phyloP scores from a whole-genome alignment of 2,113 vertebrate species.

The Callochromis pleurospilus region DNA sequence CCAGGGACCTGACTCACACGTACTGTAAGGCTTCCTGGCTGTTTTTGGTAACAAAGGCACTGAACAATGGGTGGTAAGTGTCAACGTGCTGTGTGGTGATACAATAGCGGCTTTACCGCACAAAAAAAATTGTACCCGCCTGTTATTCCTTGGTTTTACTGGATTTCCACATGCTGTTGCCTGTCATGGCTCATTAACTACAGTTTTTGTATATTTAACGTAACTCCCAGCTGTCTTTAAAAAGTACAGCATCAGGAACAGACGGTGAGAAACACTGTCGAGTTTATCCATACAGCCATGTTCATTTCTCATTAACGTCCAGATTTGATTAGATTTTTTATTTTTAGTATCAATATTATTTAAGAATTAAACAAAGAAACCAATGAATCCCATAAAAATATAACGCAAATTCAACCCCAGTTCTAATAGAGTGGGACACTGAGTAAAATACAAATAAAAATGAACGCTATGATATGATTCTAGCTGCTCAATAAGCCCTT shows the following conservation, averaged over 20 bases:
- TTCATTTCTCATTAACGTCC: not conserved
- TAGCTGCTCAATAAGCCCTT: not conserved
- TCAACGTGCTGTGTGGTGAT: not conserved
- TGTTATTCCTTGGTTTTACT: not conserved
- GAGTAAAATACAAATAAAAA: not conserved
- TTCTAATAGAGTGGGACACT: not conserved
- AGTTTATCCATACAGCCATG: not conserved
- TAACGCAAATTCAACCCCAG: not conserved
- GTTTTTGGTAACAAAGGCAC: constrained; percentile 19
- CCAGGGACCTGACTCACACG: constrained; percentile 57
- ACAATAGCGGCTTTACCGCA: constrained; percentile 24
- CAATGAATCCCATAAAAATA: not conserved
- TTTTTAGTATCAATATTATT: not conserved
- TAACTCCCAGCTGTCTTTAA: not conserved
- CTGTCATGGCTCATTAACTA: not conserved
- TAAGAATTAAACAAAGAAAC: not conserved
- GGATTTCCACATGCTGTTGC: not conserved
- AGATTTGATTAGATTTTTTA: not conserved
- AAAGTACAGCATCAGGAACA: not conserved
- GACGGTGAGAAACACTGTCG: not conserved
- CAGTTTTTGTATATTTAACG: not conserved
- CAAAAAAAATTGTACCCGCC: not conserved
- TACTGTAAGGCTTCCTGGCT: constrained; percentile 46
- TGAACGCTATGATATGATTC: not conserved
- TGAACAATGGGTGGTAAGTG: constrained; percentile 36